Percentiles rank a stretch among this genome's conserved stretches.
phyloP scores from a whole-genome alignment of 64 coral and sea anemone genomes.

The Dendrophyllia cribrosa region DNA sequence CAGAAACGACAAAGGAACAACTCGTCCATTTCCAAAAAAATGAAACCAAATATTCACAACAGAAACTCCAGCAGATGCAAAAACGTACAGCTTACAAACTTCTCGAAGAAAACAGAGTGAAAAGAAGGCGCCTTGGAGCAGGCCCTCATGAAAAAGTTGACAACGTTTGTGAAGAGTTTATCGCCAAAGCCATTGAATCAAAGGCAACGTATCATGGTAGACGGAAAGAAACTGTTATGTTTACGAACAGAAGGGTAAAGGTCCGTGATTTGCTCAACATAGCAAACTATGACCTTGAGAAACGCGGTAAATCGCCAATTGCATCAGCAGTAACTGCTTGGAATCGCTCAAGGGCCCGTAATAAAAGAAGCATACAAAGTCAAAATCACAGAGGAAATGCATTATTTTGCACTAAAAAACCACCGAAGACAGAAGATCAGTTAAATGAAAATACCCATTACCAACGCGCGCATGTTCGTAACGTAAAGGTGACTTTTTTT shows the following conservation, averaged over 20 bases:
- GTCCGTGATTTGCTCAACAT: slow-evolving; percentile 50
- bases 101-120: slow-evolving; percentile 52
- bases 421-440: slow-evolving; percentile 67
- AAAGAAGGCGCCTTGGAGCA: slow-evolving; percentile 24
- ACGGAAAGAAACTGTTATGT: slow-evolving; percentile 70
- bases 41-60: not conserved
- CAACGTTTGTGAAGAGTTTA: slow-evolving; percentile 66
- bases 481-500: slow-evolving; percentile 44
- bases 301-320: slow-evolving; percentile 33
- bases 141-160: slow-evolving; percentile 38
- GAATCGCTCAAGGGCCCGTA: slow-evolving; percentile 36
- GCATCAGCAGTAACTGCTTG: slow-evolving; percentile 58
- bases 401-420: slow-evolving; percentile 83
- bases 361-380: slow-evolving; percentile 48
- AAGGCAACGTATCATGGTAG: slow-evolving; percentile 80
- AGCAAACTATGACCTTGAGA: slow-evolving; percentile 53
- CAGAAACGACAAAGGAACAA: not conserved
- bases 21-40: not conserved
- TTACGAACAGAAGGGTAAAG: slow-evolving; percentile 69
- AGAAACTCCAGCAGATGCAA: slow-evolving; percentile 29
- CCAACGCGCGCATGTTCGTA: slow-evolving; percentile 64
- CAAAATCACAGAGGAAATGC: slow-evolving; percentile 41
- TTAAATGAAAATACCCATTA: slow-evolving; percentile 79
- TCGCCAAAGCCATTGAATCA: slow-evolving; percentile 73
- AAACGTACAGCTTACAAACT: slow-evolving; percentile 40